Base-by-base conservation (phyloP, 2,797 vertebrate species). In the Trichosurus vulpecula region DNA sequence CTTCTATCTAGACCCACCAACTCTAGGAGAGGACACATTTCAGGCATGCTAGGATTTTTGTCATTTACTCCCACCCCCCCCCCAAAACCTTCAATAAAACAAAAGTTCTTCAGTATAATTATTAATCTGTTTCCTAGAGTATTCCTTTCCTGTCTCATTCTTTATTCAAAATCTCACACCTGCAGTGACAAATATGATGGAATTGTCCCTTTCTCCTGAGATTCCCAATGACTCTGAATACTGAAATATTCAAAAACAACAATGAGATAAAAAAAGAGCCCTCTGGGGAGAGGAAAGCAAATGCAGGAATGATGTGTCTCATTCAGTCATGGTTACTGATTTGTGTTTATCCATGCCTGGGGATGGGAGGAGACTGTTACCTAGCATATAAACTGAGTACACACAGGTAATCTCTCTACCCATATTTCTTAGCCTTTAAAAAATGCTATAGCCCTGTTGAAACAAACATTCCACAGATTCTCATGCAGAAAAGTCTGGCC, bases 171-270 rank as follows among this genome's bases (percentile, higher is more conserved):
- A 47, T 81, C n/a, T 47, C 16, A 25, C 19, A 41, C n/a, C 8
- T 81, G 6, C 8, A 25, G n/a, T 41, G 19, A 22, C n/a, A 81
- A 81, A 47, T 81, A 47, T 41, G n/a, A 81, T 41, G 2, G 19
- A 81, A 81, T 81, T 25, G 19, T 47, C 10, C 8, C 31, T 52
- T 81, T 25, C 54, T 29, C 61, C 19, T 2, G 35, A 11, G 5
- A 9, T 53, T 9, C 16, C 12, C 41, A 13, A 54, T 30, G 19
- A 8, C 3, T 6, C 31, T 8, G 51, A 52, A 41, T n/a, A 11
- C 8, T 4, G 8, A 3, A 47, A 19, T 12, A 29, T 30, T 0
- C 0, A 2, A 14, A 27, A 8, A 47, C 52, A 16, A 30, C 0
- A 5, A 27, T 52, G 52, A 52, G 41, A 5, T 29, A 51, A 31